phyloP scores from a whole-genome alignment of 2,113 vertebrate species.

The Anguilla japonica region DNA sequence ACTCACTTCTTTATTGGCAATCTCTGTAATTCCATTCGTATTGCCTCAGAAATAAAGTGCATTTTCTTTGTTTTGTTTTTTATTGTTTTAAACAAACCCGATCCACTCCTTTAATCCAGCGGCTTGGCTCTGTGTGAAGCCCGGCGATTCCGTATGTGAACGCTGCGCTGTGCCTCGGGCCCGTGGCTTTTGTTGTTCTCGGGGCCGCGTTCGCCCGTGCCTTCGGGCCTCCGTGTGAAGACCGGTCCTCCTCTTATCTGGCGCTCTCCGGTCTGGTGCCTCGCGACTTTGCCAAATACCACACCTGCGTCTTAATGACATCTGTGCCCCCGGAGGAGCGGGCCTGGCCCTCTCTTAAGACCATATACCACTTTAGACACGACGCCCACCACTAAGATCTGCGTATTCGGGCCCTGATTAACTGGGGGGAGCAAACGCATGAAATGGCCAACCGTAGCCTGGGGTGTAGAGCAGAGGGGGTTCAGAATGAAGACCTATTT shows the following conservation, averaged over 20 bases:
- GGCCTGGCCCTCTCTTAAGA: constrained; percentile 25
- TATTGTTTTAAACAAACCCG: too few species aligned
- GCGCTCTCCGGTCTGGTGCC: constrained; percentile 30
- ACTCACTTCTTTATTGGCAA: too few species aligned
- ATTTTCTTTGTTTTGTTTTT: too few species aligned
- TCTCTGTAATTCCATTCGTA: too few species aligned
- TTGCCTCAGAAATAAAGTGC: too few species aligned
- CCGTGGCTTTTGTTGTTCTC: constrained; percentile 8
- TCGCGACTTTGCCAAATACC: constrained; percentile 43
- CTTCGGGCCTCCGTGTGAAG: neutral
- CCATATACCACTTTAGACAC: neutral
- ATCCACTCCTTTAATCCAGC: too few species aligned
- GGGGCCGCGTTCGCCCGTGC: neutral
- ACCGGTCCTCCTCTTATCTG: neutral
- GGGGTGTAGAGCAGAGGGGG: neutral
- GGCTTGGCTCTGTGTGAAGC: neutral
- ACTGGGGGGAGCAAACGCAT: neutral
- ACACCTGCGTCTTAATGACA: constrained; percentile 37
- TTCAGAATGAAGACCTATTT: neutral
- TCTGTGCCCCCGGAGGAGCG: constrained; percentile 34
- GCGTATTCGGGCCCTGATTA: constrained; percentile 17
- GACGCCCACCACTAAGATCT: neutral
- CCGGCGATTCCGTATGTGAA: neutral
- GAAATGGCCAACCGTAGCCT: neutral
- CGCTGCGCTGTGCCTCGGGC: neutral